Base-by-base conservation (phyloP, 1,140 invertebrate species). In the Pachypeltis micranthus region DNA sequence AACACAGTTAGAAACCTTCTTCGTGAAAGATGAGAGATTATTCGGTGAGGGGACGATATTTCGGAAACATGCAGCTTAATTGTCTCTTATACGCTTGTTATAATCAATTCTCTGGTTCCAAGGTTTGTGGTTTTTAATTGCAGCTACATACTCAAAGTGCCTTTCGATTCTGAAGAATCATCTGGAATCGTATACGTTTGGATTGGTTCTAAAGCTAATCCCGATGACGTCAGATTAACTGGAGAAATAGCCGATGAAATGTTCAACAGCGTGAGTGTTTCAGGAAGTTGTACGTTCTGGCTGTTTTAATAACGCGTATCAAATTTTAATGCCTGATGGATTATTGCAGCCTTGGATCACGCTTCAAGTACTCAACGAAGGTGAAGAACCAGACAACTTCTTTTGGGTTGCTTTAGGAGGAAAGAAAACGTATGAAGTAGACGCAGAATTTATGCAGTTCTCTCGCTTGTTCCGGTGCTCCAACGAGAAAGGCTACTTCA, bases 401-500 rank as follows among this genome's bases (percentile, higher is more conserved):
- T 98, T 98, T 74, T 99, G 96, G 96, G 85, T 96, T 47, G 93
- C 85, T 24, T 78, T 99, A 12, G 93, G 92, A 61, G 95, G 93
- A 0, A 86, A 87, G 67, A 97, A 96, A 74, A 83, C 86, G 0
- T 97, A 99, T 73, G 94, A 98, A 24, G 81, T 81, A 57, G 85
- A 93, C 73, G 93, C 93, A 0, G 86, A 89, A 59, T 99, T 90
- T 71, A 96, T 99, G 87, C 84, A 93, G 69, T 91, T 89, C 74
- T 94, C 93, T 1, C 79, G 97, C 65, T 78, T 99, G 7, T 99
- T 99, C 76, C 83, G 96, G 25, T 99, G 97, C 76, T 98, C 96
- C 7, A 99, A 99, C 76, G 96, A 99, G 72, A 98, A 98, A 74
- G 97, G 97, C 24, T 99, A 98, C 75, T 99, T 99, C 72, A 92